These are phyloP conservation scores for Cotesia vestalis DNA, from an alignment of 1,140 invertebrate species.

Conservation along the genomic window DNA sequence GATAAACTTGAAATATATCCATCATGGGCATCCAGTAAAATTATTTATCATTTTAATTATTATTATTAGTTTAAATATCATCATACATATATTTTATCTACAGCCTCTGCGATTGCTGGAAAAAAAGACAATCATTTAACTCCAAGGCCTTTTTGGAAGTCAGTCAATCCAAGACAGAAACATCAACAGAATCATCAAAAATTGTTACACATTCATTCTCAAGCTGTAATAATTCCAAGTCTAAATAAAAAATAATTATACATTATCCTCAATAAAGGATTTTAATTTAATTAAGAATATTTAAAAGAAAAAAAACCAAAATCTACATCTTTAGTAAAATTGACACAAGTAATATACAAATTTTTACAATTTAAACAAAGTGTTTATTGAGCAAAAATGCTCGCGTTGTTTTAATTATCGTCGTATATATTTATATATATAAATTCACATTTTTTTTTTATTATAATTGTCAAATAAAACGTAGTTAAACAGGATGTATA, in stretches of 20 bases:
- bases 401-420: conserved; percentile 6
- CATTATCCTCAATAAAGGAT: too few relatives aligned
- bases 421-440: conserved; percentile 34
- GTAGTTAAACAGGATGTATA: too few relatives aligned
- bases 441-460: conserved; percentile 8
- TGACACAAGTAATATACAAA: background rate
- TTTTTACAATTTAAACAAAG: background rate
- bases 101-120: conserved; percentile 44
- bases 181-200: too few relatives aligned
- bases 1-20: conserved; percentile 50
- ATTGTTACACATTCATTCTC: too few relatives aligned
- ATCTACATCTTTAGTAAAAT: too few relatives aligned
- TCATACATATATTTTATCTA: conserved; percentile 31
- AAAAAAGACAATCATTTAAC: conserved; percentile 44
- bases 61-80: conserved; percentile 24
- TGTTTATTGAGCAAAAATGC: conserved; percentile 15
- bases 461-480: background rate
- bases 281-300: too few relatives aligned
- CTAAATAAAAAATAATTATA: too few relatives aligned
- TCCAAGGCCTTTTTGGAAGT: conserved; percentile 54
- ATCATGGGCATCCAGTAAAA: conserved; percentile 57
- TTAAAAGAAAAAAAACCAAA: too few relatives aligned
- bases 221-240: too few relatives aligned
- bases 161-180: conserved; percentile 10
- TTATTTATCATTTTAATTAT: background rate